phyloP scores from a whole-genome alignment of 2,888 invertebrate species.

The Chirona hameri region DNA sequence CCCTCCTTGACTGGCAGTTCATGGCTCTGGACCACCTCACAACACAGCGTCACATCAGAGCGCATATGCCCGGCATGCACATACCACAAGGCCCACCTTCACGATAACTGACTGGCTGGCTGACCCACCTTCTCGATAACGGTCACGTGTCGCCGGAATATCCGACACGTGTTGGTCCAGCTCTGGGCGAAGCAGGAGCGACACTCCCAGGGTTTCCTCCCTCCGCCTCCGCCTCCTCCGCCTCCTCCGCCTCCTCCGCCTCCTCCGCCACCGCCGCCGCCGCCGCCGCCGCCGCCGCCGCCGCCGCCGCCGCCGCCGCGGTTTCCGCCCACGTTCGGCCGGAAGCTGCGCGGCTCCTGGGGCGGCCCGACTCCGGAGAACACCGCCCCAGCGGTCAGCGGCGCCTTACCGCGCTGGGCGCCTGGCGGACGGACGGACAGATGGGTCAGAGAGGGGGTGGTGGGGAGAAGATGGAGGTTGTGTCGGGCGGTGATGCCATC shows the following conservation, averaged over 20 bases:
- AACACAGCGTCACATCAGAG: too few species aligned
- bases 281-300: background rate
- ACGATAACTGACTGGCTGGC: too few species aligned
- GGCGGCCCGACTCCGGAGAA: background rate
- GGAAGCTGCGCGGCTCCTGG: background rate
- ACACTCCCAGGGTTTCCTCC: background rate
- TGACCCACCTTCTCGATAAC: background rate
- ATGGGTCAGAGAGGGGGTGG: too few species aligned
- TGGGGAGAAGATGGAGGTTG: too few species aligned
- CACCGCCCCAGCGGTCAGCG: background rate
- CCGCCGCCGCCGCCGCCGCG: background rate
- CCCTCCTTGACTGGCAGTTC: too few species aligned
- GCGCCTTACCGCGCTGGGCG: background rate
- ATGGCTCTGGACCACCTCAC: too few species aligned
- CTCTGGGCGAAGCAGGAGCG: background rate
- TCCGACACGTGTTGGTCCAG: constrained; percentile 22
- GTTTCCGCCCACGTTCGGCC: background rate
- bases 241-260: background rate
- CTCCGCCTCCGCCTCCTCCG: background rate
- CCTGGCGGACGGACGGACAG: background rate
- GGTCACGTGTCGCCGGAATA: background rate
- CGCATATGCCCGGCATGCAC: too few species aligned
- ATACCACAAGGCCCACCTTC: too few species aligned
- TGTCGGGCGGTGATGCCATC: too few species aligned
- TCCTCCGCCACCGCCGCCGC: background rate